These are phyloP conservation scores for Pteromalus puparum DNA, from an alignment of 1,140 invertebrate genomes.

Conservation along the genomic window DNA sequence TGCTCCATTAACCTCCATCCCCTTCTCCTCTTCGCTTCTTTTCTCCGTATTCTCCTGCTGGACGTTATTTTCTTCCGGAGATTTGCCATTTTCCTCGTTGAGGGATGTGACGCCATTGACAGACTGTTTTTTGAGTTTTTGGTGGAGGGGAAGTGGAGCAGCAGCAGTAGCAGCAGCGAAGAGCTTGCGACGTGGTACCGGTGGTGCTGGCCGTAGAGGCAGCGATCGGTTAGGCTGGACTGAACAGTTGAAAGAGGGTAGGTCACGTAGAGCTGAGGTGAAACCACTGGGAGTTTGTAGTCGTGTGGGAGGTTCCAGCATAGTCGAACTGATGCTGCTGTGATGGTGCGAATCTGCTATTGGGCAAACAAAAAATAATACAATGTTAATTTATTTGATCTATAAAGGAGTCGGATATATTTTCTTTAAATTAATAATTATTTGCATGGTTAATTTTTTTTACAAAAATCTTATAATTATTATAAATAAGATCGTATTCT, in stretches of 20 bases:
- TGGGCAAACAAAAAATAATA: background rate
- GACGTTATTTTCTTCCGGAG: background rate
- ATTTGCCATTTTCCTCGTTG: background rate
- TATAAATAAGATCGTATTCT: too few relatives aligned
- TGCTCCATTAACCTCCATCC: background rate
- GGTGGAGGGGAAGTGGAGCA: background rate
- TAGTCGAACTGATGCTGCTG: slow-evolving; percentile 5
- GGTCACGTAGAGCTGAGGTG: background rate
- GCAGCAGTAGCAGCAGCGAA: background rate
- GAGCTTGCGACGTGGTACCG: slow-evolving; percentile 40
- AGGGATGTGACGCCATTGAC: background rate
- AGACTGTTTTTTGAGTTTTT: background rate
- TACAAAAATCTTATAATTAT: too few relatives aligned
- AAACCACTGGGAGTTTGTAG: background rate
- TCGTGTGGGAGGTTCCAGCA: slow-evolving; percentile 36
- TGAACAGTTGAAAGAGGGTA: slow-evolving; percentile 44
- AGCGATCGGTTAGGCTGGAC: slow-evolving; percentile 67
- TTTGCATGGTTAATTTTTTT: too few relatives aligned
- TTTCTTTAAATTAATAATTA: too few relatives aligned
- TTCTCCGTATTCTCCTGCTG: background rate
- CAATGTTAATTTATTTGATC: too few relatives aligned
- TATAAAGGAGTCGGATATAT: too few relatives aligned
- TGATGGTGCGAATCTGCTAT: background rate
- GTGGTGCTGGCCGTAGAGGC: slow-evolving; percentile 64
- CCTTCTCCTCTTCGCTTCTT: background rate